These are phyloP conservation scores for Chaunax sp. DNA, from an alignment of 2,797 vertebrate species.

Conservation along the genomic window DNA sequence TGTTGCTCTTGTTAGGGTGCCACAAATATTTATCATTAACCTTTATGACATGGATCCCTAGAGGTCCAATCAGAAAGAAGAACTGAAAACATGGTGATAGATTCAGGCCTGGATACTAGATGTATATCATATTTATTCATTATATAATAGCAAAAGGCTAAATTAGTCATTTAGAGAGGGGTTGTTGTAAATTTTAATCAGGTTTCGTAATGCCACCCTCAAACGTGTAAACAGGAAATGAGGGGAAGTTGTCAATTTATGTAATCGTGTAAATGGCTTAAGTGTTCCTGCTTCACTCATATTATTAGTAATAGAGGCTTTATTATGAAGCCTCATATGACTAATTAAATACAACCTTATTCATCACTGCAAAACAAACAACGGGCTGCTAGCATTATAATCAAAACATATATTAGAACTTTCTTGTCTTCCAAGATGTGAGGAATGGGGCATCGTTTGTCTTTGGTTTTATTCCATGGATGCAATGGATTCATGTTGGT, in stretches of 20 bases:
- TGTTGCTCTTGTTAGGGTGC: not conserved
- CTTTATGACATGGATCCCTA: not conserved
- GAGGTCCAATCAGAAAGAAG: not conserved
- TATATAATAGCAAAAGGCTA: conserved; percentile 10
- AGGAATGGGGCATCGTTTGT: too few relatives aligned
- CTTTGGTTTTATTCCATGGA: too few relatives aligned
- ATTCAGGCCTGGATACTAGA: not conserved
- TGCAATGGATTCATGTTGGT: not conserved
- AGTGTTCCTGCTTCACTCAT: conserved; percentile 43
- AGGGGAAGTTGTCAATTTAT: conserved; percentile 28
- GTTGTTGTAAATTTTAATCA: conserved; percentile 3
- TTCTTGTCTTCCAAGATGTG: not conserved
- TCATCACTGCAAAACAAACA: conserved; percentile 60
- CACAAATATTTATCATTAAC: conserved; percentile 6
- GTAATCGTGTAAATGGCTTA: conserved; percentile 31
- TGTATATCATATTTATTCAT: conserved; percentile 21
- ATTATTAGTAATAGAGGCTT: conserved; percentile 24
- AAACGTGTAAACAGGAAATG: conserved; percentile 36
- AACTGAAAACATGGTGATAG: not conserved
- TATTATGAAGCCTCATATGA: conserved; percentile 46
- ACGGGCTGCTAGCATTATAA: conserved; percentile 48
- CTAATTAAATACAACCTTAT: conserved; percentile 50
- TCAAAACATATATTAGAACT: conserved; percentile 29
- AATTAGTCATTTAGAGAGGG: not conserved
- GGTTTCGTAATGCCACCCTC: conserved; percentile 17